Evolutionary conservation across 2,888 invertebrate genomes (phyloP).

Genomic region (Drosophila borborema): DNA sequence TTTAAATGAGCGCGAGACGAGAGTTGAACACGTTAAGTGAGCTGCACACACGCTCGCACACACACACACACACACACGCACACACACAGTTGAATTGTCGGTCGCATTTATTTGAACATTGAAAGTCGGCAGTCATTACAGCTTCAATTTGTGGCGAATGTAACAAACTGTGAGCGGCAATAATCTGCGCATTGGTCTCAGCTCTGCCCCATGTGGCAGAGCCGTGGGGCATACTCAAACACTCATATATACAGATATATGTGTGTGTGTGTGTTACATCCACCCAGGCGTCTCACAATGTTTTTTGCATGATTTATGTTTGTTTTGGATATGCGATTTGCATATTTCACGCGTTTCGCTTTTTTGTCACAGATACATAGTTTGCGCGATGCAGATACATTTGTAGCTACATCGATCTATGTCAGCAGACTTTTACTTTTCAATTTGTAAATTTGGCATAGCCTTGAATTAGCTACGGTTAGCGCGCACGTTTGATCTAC

Average conservation of each 20-base stretch:
- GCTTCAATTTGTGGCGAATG: constrained; percentile 72
- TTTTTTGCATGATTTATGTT: constrained; percentile 65
- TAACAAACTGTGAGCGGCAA: constrained; percentile 60
- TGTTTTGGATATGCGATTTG: constrained; percentile 75
- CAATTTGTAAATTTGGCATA: constrained; percentile 55
- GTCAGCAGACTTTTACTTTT: constrained; percentile 56
- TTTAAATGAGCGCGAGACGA: constrained; percentile 70
- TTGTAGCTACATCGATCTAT: constrained; percentile 47
- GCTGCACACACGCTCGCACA: constrained; percentile 28
- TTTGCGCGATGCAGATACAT: constrained; percentile 39
- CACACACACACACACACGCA: constrained; percentile 19
- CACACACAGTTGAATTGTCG: constrained; percentile 43
- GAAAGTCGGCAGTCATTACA: constrained; percentile 77
- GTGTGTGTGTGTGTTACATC: constrained; percentile 22
- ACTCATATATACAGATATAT: constrained; percentile 14
- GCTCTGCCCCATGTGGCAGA: constrained; percentile 73
- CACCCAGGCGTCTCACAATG: constrained; percentile 25
- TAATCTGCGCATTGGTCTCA: constrained; percentile 67
- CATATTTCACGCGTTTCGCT: constrained; percentile 76
- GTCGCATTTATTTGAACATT: constrained; percentile 77
- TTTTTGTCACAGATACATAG: constrained; percentile 48
- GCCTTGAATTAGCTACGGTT: constrained; percentile 51
- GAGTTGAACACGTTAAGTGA: constrained; percentile 71
- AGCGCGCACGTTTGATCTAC: constrained; percentile 4
- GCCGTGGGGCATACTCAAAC: constrained; percentile 17